Percentiles rank a stretch among this genome's conserved stretches.
Evolutionary conservation across 2,888 invertebrate genomes (phyloP).

Genomic region (Rhagium mordax): DNA sequence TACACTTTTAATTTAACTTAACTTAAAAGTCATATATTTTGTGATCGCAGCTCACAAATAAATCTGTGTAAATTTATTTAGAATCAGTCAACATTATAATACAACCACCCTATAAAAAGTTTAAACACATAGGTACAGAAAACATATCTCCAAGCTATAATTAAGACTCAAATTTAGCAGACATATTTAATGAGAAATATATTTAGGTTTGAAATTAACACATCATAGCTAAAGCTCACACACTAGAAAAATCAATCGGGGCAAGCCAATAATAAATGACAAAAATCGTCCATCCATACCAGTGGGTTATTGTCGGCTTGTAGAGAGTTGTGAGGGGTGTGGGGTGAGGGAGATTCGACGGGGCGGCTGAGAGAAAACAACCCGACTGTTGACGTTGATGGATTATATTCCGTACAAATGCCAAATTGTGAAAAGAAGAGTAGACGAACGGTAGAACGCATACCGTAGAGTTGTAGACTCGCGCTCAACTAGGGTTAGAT

Average conservation of each 20-base stretch:
- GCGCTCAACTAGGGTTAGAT: conserved; percentile 65
- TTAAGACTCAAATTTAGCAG: neutral
- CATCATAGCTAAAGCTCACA: conserved; percentile 66
- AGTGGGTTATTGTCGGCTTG: conserved; percentile 69
- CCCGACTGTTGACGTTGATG: conserved; percentile 72
- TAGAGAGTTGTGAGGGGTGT: conserved; percentile 55
- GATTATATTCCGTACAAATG: conserved; percentile 72
- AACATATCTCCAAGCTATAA: too few species aligned
- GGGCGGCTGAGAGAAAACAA: conserved; percentile 70
- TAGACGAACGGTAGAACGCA: conserved; percentile 67
- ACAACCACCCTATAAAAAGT: neutral
- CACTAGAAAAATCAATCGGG: conserved; percentile 69
- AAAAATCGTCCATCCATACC: conserved; percentile 72
- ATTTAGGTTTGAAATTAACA: conserved; percentile 65
- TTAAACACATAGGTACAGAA: neutral
- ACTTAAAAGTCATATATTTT: too few species aligned
- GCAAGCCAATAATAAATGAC: conserved; percentile 71
- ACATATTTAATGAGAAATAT: neutral
- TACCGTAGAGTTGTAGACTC: conserved; percentile 66
- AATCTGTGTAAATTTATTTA: too few species aligned
- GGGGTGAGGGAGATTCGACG: conserved; percentile 59
- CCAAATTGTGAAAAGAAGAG: conserved; percentile 72
- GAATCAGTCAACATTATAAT: too few species aligned
- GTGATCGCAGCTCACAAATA: too few species aligned
- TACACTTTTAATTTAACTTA: too few species aligned